Base-by-base conservation (phyloP, 2,113 vertebrate species). In the Myocastor coypus region DNA sequence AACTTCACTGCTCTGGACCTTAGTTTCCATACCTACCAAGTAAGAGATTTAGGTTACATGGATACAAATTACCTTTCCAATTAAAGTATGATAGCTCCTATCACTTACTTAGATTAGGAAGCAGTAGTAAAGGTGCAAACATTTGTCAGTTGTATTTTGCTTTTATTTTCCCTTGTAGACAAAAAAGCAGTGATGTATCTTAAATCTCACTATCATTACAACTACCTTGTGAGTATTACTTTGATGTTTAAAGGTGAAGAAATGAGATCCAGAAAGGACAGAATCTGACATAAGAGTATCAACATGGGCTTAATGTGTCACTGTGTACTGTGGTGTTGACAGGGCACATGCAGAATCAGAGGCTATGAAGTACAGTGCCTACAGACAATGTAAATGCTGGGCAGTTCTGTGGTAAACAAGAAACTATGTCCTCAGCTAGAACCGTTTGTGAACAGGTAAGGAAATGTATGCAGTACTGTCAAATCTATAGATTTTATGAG, bases 401-500 rank as follows among this genome's bases (percentile, higher is more conserved):
- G 28, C 86, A 46, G 57, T 81, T 93, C 30, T 75, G 19, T 63
- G 57, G 7, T 84, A 40, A 96, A 93, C 40, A 11, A 88, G 13
- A 94, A 84, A 91, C 50, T n/a, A n/a, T 20, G 22, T 71, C n/a
- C 57, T 87, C 40, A 91, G n/a, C 11, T 57, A 94, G 57, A 75
- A 30, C 12, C 17, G 61, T 85, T 0, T 93, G 83, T 24, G 81
- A 46, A 92, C 42, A 94, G 28, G 78, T 0, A 83, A 9, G 30
- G 28, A 87, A 64, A 28, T 90, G 37, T 34, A 50, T 66, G 16
- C 34, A 87, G 14, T 66, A 87, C 22, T 52, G 34, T 17, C 42
- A 96, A 83, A 83, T 32, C 28, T 89, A 91, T 63, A 88, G 57
- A 87, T 96, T 93, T 96, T 73, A 83, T n/a, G 75, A 94, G 12